Evolutionary conservation across 2,888 invertebrate genomes (phyloP), one percentile per base, ranked within the genome.

Genomic region (Leucoma salicis): DNA sequence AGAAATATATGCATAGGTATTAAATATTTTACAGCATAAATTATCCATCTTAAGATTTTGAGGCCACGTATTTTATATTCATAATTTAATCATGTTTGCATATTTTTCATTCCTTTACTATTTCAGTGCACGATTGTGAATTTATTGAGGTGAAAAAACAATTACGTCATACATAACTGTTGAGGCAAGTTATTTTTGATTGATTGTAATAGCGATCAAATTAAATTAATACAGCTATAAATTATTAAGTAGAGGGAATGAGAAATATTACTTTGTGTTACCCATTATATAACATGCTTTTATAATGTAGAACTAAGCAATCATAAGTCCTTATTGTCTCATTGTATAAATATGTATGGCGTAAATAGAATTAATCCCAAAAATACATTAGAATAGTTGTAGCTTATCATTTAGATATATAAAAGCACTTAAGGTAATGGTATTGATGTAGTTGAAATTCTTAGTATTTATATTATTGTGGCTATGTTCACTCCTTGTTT

Each of bases 71-170:
- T n/a, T n/a, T n/a, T n/a, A n/a, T n/a, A n/a, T n/a, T n/a, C n/a
- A n/a, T n/a, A n/a, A n/a, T n/a, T n/a, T n/a, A n/a, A n/a, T n/a
- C n/a, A n/a, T n/a, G n/a, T n/a, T n/a, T n/a, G n/a, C n/a, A 74
- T 78, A 76, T 75, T 79, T 79, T 75, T 81, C 80, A 82, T 85
- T 78, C 78, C 80, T 77, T 70, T 76, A 63, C 57, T 41, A 63
- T 84, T 31, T 68, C 84, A 85, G 85, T 57, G 83, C 83, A 54
- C 81, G 73, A 57, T 77, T 78, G 66, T 80, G 75, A 80, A 61
- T 64, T 58, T 57, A 67, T 66, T 66, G 72, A 71, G 58, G 63
- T 68, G 70, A 59, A 69, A 64, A 65, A 49, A 46, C 39, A 49
- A 53, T 73, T 70, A 52, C 72, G 54, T 61, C 68, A 70, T 52